These are phyloP conservation scores for Julus scanicus DNA, from an alignment of 2,888 invertebrate genomes.

Conservation along the genomic window DNA sequence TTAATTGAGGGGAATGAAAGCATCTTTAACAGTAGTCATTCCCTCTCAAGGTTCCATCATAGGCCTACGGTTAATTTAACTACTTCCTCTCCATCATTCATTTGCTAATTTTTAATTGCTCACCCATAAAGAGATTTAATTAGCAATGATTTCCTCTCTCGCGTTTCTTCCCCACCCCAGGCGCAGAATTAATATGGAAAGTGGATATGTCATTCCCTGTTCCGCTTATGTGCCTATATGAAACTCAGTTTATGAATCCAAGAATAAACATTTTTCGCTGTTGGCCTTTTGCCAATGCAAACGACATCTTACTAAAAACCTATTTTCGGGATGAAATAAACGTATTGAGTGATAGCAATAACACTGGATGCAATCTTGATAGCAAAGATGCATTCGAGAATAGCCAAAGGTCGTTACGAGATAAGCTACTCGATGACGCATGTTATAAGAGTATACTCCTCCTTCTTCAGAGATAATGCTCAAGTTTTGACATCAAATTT, in stretches of 20 bases:
- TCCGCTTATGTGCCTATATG: not conserved
- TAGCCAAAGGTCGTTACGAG: too few relatives aligned
- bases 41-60: not conserved
- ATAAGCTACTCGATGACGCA: not conserved
- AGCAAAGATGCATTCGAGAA: not conserved
- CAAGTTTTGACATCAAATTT: not conserved
- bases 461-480: not conserved
- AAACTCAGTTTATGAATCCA: slow-evolving; percentile 3
- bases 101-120: slow-evolving; percentile 41
- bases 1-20: slow-evolving; percentile 36
- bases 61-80: slow-evolving; percentile 30
- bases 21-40: slow-evolving; percentile 26
- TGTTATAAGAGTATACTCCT: not conserved
- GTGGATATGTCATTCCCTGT: slow-evolving; percentile 6
- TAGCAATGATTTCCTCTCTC: slow-evolving; percentile 35
- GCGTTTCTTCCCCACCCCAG: slow-evolving; percentile 9
- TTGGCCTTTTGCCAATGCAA: slow-evolving; percentile 28
- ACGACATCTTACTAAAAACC: not conserved
- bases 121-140: slow-evolving; percentile 36
- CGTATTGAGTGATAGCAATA: slow-evolving; percentile 11
- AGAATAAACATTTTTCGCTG: slow-evolving; percentile 16
- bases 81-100: slow-evolving; percentile 39
- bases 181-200: slow-evolving; percentile 36
- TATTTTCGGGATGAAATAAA: not conserved
- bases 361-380: not conserved